Evolutionary conservation across 2,888 invertebrate species (phyloP).

Genomic region (Allophyes oxyacanthae): DNA sequence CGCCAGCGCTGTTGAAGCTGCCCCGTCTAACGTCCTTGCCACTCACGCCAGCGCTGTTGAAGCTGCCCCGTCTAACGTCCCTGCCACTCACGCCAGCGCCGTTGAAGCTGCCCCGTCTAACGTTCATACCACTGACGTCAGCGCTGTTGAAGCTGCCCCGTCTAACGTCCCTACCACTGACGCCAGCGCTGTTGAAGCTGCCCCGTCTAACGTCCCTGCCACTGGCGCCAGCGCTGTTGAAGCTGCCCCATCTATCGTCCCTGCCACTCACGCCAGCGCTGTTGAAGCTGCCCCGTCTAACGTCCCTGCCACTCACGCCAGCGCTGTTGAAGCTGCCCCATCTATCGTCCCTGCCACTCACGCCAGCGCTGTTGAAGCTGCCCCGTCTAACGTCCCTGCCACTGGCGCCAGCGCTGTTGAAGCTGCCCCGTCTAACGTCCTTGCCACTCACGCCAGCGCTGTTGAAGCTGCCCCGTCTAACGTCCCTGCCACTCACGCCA

Average conservation of each 20-base stretch:
- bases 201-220: background rate
- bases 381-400: too few relatives aligned
- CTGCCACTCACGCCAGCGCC: background rate
- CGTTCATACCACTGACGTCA: background rate
- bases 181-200: background rate
- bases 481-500: background rate
- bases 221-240: constrained; percentile 2
- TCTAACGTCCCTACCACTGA: background rate
- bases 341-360: too few relatives aligned
- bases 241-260: constrained; percentile 4
- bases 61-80: background rate
- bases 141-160: background rate
- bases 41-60: background rate
- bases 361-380: too few relatives aligned
- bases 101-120: background rate
- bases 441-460: too few relatives aligned
- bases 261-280: background rate
- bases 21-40: constrained; percentile 15
- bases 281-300: background rate
- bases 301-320: too few relatives aligned
- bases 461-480: background rate
- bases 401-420: too few relatives aligned
- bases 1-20: background rate
- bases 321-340: too few relatives aligned
- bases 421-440: too few relatives aligned